Evolutionary conservation across 2,888 invertebrate species (phyloP).

Genomic region (Hyppa rectilinea): DNA sequence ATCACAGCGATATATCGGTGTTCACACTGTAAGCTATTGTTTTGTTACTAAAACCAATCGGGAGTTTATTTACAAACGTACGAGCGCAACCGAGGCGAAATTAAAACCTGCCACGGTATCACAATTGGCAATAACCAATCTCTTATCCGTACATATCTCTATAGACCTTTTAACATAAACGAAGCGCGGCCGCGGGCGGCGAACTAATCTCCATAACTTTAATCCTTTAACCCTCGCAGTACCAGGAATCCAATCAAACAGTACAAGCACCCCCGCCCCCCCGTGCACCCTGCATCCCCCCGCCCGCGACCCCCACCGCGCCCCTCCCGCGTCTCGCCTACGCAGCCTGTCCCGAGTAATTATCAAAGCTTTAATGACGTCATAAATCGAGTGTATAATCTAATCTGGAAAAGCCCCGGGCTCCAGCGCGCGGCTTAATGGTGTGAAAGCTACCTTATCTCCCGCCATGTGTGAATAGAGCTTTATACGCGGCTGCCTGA

Average conservation of each 20-base stretch:
- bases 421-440: constrained; percentile 90
- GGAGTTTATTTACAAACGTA: constrained; percentile 74
- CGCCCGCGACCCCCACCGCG: constrained; percentile 66
- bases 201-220: constrained; percentile 91
- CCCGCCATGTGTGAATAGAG: constrained; percentile 91
- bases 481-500: constrained; percentile 90
- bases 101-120: constrained; percentile 87
- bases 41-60: constrained; percentile 75
- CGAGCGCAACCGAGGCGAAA: constrained; percentile 76
- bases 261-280: constrained; percentile 85
- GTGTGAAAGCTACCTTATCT: constrained; percentile 91
- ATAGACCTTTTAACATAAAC: constrained; percentile 90
- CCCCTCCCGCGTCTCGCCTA: constrained; percentile 84
- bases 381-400: constrained; percentile 91
- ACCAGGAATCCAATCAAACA: constrained; percentile 91
- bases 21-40: constrained; percentile 65
- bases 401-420: constrained; percentile 91
- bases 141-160: constrained; percentile 89
- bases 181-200: constrained; percentile 89
- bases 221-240: constrained; percentile 90
- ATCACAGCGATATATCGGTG: constrained; percentile 48
- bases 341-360: constrained; percentile 91
- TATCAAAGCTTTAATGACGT: constrained; percentile 91
- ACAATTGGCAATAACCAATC: constrained; percentile 90
- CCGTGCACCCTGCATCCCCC: constrained; percentile 55